These are phyloP conservation scores for Drosophila borborema DNA, from an alignment of 2,888 invertebrate genomes.

Conservation along the genomic window DNA sequence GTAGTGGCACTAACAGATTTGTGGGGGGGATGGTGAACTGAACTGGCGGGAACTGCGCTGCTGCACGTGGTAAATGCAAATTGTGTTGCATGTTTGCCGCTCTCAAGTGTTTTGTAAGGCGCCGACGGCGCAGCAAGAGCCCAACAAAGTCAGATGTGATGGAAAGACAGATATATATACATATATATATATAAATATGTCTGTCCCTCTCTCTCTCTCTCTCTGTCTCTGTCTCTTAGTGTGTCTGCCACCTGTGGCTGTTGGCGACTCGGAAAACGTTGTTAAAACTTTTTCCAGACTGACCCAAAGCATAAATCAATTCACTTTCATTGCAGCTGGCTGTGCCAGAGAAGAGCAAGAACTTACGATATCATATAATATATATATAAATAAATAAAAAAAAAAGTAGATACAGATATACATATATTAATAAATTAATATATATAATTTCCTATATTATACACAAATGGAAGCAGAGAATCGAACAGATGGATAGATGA, in stretches of 20 bases:
- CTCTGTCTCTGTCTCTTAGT: slow-evolving; percentile 7
- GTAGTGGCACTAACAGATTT: too few relatives aligned
- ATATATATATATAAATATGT: neutral
- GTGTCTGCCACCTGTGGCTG: slow-evolving; percentile 49
- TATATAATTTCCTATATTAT: too few relatives aligned
- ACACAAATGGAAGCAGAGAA: too few relatives aligned
- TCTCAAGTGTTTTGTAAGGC: slow-evolving; percentile 60
- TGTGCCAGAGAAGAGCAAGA: neutral
- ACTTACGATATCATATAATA: neutral
- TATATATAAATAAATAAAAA: neutral
- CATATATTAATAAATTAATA: too few relatives aligned
- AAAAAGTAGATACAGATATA: too few relatives aligned
- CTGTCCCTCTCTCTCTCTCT: neutral
- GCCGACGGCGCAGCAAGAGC: slow-evolving; percentile 48
- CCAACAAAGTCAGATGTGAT: slow-evolving; percentile 46
- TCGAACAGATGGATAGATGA: neutral
- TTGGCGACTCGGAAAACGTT: slow-evolving; percentile 19
- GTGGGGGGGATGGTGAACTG: too few relatives aligned
- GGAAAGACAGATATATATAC: slow-evolving; percentile 14
- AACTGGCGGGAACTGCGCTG: neutral
- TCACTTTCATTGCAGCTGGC: slow-evolving; percentile 41
- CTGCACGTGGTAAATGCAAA: slow-evolving; percentile 50
- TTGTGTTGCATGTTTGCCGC: slow-evolving; percentile 60
- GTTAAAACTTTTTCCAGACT: slow-evolving; percentile 37
- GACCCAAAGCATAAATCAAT: slow-evolving; percentile 27